Evolutionary conservation across 2,113 vertebrate genomes (phyloP), one percentile per base, ranked within the genome.

Genomic region (Neodontobutis hainanensis): DNA sequence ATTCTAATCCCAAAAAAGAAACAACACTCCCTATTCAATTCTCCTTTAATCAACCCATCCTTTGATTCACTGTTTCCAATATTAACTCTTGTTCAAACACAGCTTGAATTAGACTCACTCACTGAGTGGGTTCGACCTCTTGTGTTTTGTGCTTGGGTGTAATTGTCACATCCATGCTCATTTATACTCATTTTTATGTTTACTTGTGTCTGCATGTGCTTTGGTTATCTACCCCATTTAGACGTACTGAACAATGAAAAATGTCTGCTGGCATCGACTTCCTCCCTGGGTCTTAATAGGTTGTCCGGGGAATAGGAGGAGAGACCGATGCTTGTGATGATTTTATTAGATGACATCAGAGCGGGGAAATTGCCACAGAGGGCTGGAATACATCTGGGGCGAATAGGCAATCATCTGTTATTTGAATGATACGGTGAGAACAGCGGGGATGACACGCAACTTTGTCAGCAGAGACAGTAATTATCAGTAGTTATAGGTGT

Each of bases 341-440:
- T 90, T 86, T 81, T 66, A 83, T 87, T 87, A 84, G 49, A 79
- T 81, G 48, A 82, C 84, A 87, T 89, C 79, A 89, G 85, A 81
- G 82, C 63, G 59, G 65, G 81, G 61, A 78, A 86, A 86, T 73
- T 77, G 65, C 77, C 78, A 35, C 56, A 73, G 71, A 76, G 73
- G 80, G 65, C 40, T 6, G 56, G 62, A 77, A 81, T 73, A 46
- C 68, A 48, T 82, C 59, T 77, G 70, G 3, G 0, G 44, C 67
- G 80, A 83, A 83, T 60, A 65, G 75, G 59, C 76, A 86, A 80
- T 78, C 35, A 69, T 60, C 53, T 38, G 69, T 67, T 27, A 70
- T 70, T 67, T 70, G 73, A 81, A 74, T 66, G 72, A 64, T 44
- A 58, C 60, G 52, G 52, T 56, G 27, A 56, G 65, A 67, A 56